These are phyloP conservation scores for Aphaenogaster rudis DNA, from an alignment of 1,140 invertebrate genomes.

Conservation along the genomic window DNA sequence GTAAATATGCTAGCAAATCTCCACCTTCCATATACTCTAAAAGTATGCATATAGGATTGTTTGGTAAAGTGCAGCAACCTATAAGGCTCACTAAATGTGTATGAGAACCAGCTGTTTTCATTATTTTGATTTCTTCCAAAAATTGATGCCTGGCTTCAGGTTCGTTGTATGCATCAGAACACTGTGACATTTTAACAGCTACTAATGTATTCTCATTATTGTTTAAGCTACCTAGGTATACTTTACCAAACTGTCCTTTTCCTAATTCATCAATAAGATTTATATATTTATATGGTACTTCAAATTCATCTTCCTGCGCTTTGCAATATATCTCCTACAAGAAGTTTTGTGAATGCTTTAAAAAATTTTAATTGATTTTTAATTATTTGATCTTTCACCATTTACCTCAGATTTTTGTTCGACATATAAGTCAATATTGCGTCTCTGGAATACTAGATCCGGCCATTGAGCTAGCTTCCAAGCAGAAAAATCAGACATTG, in stretches of 20 bases:
- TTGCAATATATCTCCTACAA: conserved; percentile 77
- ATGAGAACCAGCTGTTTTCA: conserved; percentile 93
- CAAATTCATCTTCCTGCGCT: conserved; percentile 85
- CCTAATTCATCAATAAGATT: conserved; percentile 89
- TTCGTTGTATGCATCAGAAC: conserved; percentile 82
- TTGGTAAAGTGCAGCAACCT: conserved; percentile 91
- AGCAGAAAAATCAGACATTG: conserved; percentile 42
- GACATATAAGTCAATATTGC: conserved; percentile 85
- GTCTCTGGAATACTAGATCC: conserved; percentile 76
- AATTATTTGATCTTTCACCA: conserved; percentile 36
- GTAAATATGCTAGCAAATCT: conserved; percentile 91
- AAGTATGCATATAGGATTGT: conserved; percentile 90
- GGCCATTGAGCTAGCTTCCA: conserved; percentile 64
- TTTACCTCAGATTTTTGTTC: conserved; percentile 87
- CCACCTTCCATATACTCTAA: conserved; percentile 94
- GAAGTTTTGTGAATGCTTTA: conserved; percentile 13
- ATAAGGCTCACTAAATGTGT: conserved; percentile 93
- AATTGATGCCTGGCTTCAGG: conserved; percentile 90
- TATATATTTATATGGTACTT: conserved; percentile 87
- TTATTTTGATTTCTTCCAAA: conserved; percentile 92
- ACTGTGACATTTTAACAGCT: conserved; percentile 91
- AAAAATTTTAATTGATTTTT: not conserved
- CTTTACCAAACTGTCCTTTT: conserved; percentile 92
- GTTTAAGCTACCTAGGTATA: conserved; percentile 89
- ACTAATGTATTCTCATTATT: conserved; percentile 87